Evolutionary conservation across 2,888 invertebrate species (phyloP), one percentile per base, ranked within the genome.

Genomic region (Cerastis rubricosa): DNA sequence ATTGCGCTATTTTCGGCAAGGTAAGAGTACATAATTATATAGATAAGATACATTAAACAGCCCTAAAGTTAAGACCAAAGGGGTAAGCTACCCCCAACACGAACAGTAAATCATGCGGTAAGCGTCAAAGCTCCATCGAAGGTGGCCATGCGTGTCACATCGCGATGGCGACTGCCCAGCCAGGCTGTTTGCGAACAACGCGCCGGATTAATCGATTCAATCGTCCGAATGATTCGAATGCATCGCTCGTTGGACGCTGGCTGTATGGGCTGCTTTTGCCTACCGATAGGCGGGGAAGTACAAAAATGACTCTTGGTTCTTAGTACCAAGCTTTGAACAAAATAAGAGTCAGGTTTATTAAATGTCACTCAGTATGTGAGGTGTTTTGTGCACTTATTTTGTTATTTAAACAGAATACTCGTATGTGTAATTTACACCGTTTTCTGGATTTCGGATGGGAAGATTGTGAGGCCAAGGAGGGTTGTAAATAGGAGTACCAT

Each of bases 121-220:
- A 71, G 74, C 74, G 76, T 85, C 79, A 85, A 88, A 87, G 87
- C 88, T 68, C 66, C 79, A 76, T 74, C 74, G 84, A 78, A 89
- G 89, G 90, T 90, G 90, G 78, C 84, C 92, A 91, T 91, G 92
- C 92, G 91, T 91, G 87, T 45, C 45, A 68, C 74, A 87, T 80
- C 82, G 85, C 77, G 80, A 84, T 81, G 80, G 79, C 78, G 80
- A 80, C 82, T 76, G 78, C 65, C 74, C 84, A 85, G 84, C 86
- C 88, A 78, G 88, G 85, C 89, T 92, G 92, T 94, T 92, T 92
- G 93, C 89, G 87, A 90, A 92, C 92, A 90, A 89, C 87, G 80
- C 88, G 90, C 86, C 90, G 91, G 92, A 94, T 94, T 94, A 94
- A 94, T 94, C 93, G 92, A 92, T 92, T 91, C 92, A 92, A 94